Base-by-base conservation (phyloP, 2,113 vertebrate species). In the Tursiops truncatus region DNA sequence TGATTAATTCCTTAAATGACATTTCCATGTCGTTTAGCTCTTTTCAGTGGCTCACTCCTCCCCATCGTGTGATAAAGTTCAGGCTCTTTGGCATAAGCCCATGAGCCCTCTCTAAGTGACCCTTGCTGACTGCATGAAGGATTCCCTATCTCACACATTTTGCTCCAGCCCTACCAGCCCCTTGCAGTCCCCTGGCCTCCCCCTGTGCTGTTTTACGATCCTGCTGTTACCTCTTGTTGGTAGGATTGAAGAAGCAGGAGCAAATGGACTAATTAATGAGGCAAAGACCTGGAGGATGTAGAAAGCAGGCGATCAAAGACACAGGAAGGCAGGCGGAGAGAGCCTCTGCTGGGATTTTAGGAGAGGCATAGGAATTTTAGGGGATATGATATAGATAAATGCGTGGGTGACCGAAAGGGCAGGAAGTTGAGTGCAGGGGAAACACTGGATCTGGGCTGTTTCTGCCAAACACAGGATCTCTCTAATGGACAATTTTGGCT, bases 391-490 rank as follows among this genome's bases (percentile, higher is more conserved):
- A 15, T 5, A n/a, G 70, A 36, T 18, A 5, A 60, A 28, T 2
- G 12, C 1, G 1, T 38, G 12, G 25, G 15, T 12, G 1, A n/a
- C 31, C 1, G 0, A 14, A 12, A 17, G 41, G 25, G 2, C 47
- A 38, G 6, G 53, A 79, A 36, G 65, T 21, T 4, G 62, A 65
- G 28, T 20, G 15, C 28, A 56, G 53, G 84, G 28, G 53, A 14
- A 20, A 3, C 15, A 3, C 11, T 25, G 70, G 17, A 60, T 68
- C 80, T 23, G 38, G 58, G 44, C 31, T 62, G 67, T 50, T 92
- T 62, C 63, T 63, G 21, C 60, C 62, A 73, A 26, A 58, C 8
- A 36, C 50, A 25, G 41, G 26, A 31, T 68, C 12, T 53, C 17
- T 56, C n/a, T 60, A 14, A 76, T 2, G 38, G 26, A 15, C 50